Evolutionary conservation across 2,113 vertebrate species (phyloP), one percentile per base, ranked within the genome.

Genomic region (Oncorhynchus gorbuscha): DNA sequence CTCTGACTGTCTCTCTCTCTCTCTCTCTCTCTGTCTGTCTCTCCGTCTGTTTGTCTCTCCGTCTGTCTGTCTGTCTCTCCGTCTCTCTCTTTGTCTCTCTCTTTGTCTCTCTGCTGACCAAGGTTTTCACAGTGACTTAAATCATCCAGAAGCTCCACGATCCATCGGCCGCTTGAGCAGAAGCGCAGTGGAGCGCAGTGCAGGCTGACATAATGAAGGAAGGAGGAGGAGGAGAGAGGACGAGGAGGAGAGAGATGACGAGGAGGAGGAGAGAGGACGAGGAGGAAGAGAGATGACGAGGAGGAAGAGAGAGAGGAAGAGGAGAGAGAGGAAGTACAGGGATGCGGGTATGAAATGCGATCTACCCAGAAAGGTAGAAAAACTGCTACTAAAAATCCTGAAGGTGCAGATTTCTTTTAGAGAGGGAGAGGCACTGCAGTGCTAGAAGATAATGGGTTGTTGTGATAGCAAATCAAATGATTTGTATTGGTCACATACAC

Each of bases 151-250:
- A 86, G 81, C 77, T 85, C 80, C 66, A 82, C 83, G 89, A n/a
- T 75, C 72, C 74, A 76, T 85, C 80, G 30, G 83, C 82, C 75
- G 81, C 81, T 78, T 67, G 39, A 76, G 78, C 79, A 83, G 74
- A 85, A 81, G 76, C 82, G 79, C 83, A 84, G 82, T 84, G 84
- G 84, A 81, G 76, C 79, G 81, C 83, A 84, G 82, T 84, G 84
- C 85, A 83, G 81, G 20, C 75, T 92, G 91, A 90, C 85, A 89
- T 92, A 91, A 92, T 66, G 39, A 45, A 45, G 9, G 39, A 5
- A 82, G 75, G 65, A 81, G 59, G 58, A 69, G 68, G 69, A 48
- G 59, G 76, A 77, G 18, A 76, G 75, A 88, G 65, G 74, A 85
- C 49, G 68, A 81, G 59, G 58, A 69, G 68, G 72, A 59, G 51